Conservation (phyloP, 2,888 invertebrate species). For the Eumerus sabulonum region DNA sequence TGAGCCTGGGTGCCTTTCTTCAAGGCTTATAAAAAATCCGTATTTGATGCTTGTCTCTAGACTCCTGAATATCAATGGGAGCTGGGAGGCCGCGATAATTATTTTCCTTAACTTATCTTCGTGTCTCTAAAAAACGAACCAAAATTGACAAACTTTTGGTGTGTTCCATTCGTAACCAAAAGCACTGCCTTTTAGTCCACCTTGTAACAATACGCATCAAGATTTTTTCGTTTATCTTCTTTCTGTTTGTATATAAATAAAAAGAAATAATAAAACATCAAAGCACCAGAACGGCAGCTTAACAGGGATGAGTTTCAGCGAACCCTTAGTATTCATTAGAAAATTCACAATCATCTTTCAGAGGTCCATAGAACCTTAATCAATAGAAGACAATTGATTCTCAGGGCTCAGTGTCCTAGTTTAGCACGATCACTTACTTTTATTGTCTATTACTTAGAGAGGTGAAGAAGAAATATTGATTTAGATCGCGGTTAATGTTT, state of each 20-base stretch:
- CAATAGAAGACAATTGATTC: neutral
- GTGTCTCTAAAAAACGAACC: neutral
- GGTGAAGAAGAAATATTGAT: neutral
- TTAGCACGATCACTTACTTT: neutral
- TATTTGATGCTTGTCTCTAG: no score
- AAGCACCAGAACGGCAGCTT: conserved; percentile 21
- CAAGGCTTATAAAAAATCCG: no score
- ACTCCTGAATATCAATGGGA: no score
- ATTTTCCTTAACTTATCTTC: no score
- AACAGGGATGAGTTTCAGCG: conserved; percentile 21
- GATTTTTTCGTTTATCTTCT: conserved; percentile 2
- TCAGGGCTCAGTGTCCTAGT: conserved; percentile 2
- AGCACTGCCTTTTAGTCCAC: conserved; percentile 60
- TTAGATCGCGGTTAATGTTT: neutral
- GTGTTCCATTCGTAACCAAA: conserved; percentile 30
- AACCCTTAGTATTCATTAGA: conserved; percentile 27
- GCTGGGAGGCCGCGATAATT: no score
- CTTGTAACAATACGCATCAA: no score
- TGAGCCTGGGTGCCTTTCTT: no score
- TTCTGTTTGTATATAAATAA: conserved; percentile 5
- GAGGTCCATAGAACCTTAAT: no score
- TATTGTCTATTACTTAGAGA: conserved; percentile 10
- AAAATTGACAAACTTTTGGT: conserved; percentile 30
- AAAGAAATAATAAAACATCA: conserved; percentile 6
- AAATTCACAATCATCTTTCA: neutral